A percentile compares a stretch with the other conserved stretches of the same genome.
These are phyloP conservation scores for Temnothorax ravouxi DNA, from an alignment of 2,888 invertebrate genomes.

Conservation along the genomic window DNA sequence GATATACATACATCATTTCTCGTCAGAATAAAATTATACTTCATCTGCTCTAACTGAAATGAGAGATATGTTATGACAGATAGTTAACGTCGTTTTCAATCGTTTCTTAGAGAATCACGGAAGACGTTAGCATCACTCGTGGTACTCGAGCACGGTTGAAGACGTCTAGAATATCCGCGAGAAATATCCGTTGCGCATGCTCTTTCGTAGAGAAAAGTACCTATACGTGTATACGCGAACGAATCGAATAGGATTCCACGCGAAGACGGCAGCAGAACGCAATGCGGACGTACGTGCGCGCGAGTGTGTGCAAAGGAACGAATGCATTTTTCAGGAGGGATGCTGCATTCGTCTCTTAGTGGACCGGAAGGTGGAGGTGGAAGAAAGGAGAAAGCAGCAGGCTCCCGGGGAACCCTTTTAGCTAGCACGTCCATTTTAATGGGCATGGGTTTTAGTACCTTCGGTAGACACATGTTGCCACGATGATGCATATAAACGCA, in stretches of 20 bases:
- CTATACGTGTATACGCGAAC: slow-evolving; percentile 25
- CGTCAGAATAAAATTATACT: neutral
- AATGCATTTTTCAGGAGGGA: slow-evolving; percentile 71
- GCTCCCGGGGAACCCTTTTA: slow-evolving; percentile 69
- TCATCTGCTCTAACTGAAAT: neutral
- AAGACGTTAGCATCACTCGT: neutral
- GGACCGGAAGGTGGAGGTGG: slow-evolving; percentile 1
- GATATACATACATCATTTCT: neutral
- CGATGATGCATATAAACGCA: slow-evolving; percentile 61
- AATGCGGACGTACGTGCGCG: slow-evolving; percentile 62
- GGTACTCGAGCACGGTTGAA: slow-evolving; percentile 3
- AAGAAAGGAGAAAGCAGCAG: slow-evolving; percentile 39
- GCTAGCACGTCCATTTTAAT: slow-evolving; percentile 71
- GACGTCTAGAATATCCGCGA: slow-evolving; percentile 65
- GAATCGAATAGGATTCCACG: slow-evolving; percentile 68
- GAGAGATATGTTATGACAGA: neutral
- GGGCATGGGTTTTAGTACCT: slow-evolving; percentile 60
- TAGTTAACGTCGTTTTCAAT: slow-evolving; percentile 7
- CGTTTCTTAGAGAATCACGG: neutral
- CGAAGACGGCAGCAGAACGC: slow-evolving; percentile 67
- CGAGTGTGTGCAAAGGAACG: slow-evolving; percentile 56
- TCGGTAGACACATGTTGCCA: slow-evolving; percentile 47
- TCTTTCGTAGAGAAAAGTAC: slow-evolving; percentile 24
- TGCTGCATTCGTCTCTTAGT: slow-evolving; percentile 58
- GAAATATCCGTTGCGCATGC: slow-evolving; percentile 52